Evolutionary conservation across 2,113 vertebrate genomes (phyloP), one percentile per base, ranked within the genome.

Genomic region (Elanoides forficatus): DNA sequence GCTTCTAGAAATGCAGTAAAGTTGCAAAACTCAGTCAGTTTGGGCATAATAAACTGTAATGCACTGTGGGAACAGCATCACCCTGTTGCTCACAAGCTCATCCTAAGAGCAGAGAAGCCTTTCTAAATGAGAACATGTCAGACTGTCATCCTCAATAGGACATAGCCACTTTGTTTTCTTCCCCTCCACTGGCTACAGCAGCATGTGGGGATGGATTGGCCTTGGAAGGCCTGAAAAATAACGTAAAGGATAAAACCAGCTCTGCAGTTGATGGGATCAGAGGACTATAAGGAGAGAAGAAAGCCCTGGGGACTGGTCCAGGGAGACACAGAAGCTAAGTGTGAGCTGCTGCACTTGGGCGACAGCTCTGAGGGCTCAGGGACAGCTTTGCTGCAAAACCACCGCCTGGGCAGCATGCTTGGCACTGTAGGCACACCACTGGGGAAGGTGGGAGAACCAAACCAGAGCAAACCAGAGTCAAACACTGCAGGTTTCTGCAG

Each of bases 331-430:
- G 59, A 40, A 53, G 26, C 23, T n/a, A 38, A 27, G 21, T 2
- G 12, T 53, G 62, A 86, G 48, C 13, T 48, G 63, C 63, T 84
- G 59, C 40, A 16, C 43, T n/a, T 47, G 21, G 3, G 40, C 52
- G 70, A n/a, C 63, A 78, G 14, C 42, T 75, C 27, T 6, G 19
- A 72, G 43, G 50, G 40, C 50, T 68, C 74, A 63, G 32, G 43
- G 32, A 42, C 36, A 62, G 27, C 12, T 25, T 25, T 65, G 29
- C 43, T 58, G 43, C 48, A 71, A 63, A 58, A 15, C 42, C 60
- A 20, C 2, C 40, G 53, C 15, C 21, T 20, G 9, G 6, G 32
- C 40, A 59, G 45, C 1, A 0, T 5, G 34, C 42, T 10, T 62
- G 70, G 55, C 21, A 43, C 32, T 1, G 1, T 12, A 9, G 27